Conservation (phyloP, 2,888 invertebrate species). For the Pasiphila rectangulata region DNA sequence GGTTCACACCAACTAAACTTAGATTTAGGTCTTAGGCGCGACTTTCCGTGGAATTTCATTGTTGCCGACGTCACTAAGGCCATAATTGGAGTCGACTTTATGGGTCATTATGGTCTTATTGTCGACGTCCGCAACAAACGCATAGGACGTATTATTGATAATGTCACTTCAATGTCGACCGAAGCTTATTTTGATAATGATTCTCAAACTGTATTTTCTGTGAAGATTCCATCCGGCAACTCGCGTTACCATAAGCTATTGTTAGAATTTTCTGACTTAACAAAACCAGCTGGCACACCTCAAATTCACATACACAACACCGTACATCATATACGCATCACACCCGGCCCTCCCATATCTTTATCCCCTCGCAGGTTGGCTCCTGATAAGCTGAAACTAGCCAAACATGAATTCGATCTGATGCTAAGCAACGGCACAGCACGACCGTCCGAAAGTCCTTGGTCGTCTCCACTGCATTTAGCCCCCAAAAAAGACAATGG, state of each 20-base stretch:
- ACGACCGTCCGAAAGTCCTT: conserved; percentile 35
- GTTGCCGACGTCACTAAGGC: conserved; percentile 33
- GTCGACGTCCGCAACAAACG: conserved; percentile 21
- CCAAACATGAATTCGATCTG: conserved; percentile 38
- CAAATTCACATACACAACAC: conserved; percentile 18
- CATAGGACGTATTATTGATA: conserved; percentile 18
- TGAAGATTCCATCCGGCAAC: conserved; percentile 20
- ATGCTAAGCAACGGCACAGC: conserved; percentile 36
- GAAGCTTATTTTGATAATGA: conserved; percentile 5
- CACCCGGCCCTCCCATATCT: conserved; percentile 36
- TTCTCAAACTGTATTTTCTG: conserved; percentile 12
- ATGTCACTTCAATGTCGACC: conserved; percentile 8
- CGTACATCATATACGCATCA: conserved; percentile 33
- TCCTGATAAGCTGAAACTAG: conserved; percentile 38
- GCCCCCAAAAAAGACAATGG: conserved; percentile 39
- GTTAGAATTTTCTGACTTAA: conserved; percentile 20
- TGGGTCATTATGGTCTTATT: conserved; percentile 18
- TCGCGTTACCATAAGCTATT: conserved; percentile 15
- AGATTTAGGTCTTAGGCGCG: conserved; percentile 34
- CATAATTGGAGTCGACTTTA: conserved; percentile 30
- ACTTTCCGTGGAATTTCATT: conserved; percentile 34
- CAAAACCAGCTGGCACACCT: conserved; percentile 24
- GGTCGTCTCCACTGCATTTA: conserved; percentile 46
- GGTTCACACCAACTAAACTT: conserved; percentile 29
- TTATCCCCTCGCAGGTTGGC: conserved; percentile 40